A percentile compares a stretch with the other conserved stretches of the same genome.
phyloP scores from a whole-genome alignment of 2,113 vertebrate species.

The Azemiops feae region DNA sequence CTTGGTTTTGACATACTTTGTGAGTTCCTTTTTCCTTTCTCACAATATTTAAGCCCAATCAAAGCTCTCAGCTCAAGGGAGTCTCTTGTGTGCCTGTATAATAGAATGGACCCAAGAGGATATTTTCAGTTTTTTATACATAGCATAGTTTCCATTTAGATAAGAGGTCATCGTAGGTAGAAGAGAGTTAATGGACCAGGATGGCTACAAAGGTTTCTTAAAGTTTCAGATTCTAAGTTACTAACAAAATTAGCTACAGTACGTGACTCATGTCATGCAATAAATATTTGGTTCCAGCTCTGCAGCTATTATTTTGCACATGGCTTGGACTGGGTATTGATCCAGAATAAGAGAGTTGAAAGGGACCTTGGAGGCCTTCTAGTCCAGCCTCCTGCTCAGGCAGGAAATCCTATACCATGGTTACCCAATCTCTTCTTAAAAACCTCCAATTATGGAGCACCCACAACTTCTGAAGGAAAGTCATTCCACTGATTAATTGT shows the following conservation, averaged over 20 bases:
- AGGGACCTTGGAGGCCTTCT: too few species aligned
- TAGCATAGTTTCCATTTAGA: conserved; percentile 5
- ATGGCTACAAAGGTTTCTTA: neutral
- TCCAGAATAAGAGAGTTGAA: too few species aligned
- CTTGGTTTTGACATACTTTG: neutral
- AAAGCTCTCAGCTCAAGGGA: neutral
- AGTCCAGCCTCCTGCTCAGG: too few species aligned
- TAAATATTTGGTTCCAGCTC: neutral
- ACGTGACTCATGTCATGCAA: neutral
- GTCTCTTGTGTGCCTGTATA: neutral
- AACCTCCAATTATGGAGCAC: neutral
- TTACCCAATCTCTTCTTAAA: neutral
- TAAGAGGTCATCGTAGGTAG: neutral
- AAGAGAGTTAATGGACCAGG: neutral
- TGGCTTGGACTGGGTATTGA: neutral
- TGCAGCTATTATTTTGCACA: neutral
- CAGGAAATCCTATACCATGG: neutral
- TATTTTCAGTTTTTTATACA: neutral
- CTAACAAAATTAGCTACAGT: neutral
- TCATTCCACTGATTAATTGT: neutral
- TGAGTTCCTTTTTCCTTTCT: neutral
- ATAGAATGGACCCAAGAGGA: neutral
- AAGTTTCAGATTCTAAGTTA: neutral
- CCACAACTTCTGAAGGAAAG: neutral
- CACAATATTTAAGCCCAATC: neutral